Evolutionary conservation across 2,888 invertebrate genomes (phyloP), one percentile per base, ranked within the genome.

Genomic region (Ochropacha duplaris): DNA sequence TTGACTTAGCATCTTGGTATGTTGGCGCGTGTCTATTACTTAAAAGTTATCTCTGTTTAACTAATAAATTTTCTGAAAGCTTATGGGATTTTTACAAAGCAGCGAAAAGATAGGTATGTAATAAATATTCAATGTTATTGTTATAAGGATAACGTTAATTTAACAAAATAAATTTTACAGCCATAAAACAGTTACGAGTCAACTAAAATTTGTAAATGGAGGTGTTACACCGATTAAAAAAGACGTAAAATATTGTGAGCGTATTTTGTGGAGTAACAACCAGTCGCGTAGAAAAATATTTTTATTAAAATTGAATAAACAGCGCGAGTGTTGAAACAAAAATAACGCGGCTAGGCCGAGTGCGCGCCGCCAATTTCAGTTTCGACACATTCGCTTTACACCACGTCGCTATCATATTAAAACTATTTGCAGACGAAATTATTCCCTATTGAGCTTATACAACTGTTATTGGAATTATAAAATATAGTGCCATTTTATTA

Each of bases 241-340:
- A 44, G 44, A 19, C 9, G 11, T 31, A 52, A 28, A 51, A 19
- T 16, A 31, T 19, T n/a, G 22, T 19, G 19, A 31, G 11, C 16
- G 31, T 56, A 56, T 50, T 57, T 61, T 56, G 55, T 57, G 55
- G 60, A 57, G 56, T 59, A 62, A 54, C 54, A 64, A 58, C 67
- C 69, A 61, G 64, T 69, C 63, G 63, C 57, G 68, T 64, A 62
- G 59, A 65, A 70, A 78, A 82, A 84, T 78, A 80, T 84, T 83
- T 78, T 83, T 83, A 86, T 84, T 85, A 82, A 86, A 84, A 84
- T 84, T 81, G 79, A 81, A 84, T 85, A 86, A 85, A 87, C 84
- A 83, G 66, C 63, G 72, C 75, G 76, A 68, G 79, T 76, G 78
- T 62, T 57, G 80, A 71, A 88, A 84, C 86, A 87, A 89, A 92